Conservation (phyloP, 2,113 vertebrate genomes). For the Galemys pyrenaicus region DNA sequence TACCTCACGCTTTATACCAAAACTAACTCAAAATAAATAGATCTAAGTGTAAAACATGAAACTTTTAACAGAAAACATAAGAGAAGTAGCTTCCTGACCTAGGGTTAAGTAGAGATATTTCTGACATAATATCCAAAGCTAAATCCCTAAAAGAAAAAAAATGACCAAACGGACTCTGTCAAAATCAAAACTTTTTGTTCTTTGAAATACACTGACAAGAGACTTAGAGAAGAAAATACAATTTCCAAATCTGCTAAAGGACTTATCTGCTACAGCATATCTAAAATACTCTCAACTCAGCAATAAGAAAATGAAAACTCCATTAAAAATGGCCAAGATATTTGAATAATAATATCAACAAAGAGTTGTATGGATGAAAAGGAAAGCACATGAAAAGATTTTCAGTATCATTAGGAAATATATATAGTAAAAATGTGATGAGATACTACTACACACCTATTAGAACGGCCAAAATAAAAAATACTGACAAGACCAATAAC, state of each 20-base stretch:
- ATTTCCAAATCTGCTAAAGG: not conserved
- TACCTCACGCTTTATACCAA: constrained; percentile 1
- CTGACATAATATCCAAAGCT: not conserved
- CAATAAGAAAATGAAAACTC: constrained; percentile 27
- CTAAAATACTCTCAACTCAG: not conserved
- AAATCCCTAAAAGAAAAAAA: constrained; percentile 28
- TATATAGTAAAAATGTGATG: not conserved
- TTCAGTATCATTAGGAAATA: not conserved
- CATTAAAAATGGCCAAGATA: not conserved
- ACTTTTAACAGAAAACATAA: constrained; percentile 31
- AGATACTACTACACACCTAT: not conserved
- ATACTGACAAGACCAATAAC: not conserved
- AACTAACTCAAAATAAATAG: constrained; percentile 51
- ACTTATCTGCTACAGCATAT: not conserved
- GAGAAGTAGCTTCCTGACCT: constrained; percentile 21
- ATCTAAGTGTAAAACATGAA: constrained; percentile 30
- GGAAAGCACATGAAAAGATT: not conserved
- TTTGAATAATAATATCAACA: constrained; percentile 38
- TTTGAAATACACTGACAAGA: not conserved
- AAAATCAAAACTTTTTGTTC: constrained; percentile 19
- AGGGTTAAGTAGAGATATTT: not conserved
- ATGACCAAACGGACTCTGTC: not conserved
- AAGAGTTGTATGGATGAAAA: constrained; percentile 22
- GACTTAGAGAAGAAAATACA: constrained; percentile 12
- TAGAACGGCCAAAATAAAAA: constrained; percentile 23